phyloP scores from a whole-genome alignment of 2,797 vertebrate genomes.

The Decapterus maruadsi region DNA sequence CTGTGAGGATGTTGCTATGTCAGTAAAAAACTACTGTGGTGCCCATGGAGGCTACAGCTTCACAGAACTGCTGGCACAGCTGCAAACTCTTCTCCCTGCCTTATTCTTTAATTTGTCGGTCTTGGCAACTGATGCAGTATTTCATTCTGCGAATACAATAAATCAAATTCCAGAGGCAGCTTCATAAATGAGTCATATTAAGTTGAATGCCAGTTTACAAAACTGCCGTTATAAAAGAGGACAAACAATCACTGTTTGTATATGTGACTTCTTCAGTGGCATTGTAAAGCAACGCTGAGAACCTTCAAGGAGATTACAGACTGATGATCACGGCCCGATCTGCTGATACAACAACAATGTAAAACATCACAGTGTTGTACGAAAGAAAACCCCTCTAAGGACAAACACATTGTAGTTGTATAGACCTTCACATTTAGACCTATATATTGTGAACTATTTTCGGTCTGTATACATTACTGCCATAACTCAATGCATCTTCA shows the following conservation, averaged over 20 bases:
- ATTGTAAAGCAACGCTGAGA: neutral
- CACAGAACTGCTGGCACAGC: neutral
- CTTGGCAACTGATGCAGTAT: slow-evolving; percentile 44
- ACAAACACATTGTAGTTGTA: too few species aligned
- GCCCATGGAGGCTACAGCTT: neutral
- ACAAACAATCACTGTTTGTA: neutral
- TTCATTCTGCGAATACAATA: slow-evolving; percentile 25
- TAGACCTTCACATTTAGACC: neutral
- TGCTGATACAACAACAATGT: neutral
- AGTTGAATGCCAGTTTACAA: slow-evolving; percentile 28
- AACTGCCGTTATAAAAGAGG: slow-evolving; percentile 1
- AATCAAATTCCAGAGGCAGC: slow-evolving; percentile 35
- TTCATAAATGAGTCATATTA: slow-evolving; percentile 42
- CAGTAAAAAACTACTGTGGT: neutral
- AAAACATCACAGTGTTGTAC: neutral
- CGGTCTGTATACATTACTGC: neutral
- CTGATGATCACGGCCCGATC: neutral
- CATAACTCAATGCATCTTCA: neutral
- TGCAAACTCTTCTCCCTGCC: slow-evolving; percentile 2
- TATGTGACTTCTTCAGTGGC: neutral
- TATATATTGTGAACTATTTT: neutral
- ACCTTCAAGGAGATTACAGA: neutral
- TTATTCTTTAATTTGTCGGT: slow-evolving; percentile 20
- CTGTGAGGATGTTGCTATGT: neutral
- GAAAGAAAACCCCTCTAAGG: too few species aligned